Conservation (phyloP, 2,113 vertebrate genomes). For the Sprattus sprattus region DNA sequence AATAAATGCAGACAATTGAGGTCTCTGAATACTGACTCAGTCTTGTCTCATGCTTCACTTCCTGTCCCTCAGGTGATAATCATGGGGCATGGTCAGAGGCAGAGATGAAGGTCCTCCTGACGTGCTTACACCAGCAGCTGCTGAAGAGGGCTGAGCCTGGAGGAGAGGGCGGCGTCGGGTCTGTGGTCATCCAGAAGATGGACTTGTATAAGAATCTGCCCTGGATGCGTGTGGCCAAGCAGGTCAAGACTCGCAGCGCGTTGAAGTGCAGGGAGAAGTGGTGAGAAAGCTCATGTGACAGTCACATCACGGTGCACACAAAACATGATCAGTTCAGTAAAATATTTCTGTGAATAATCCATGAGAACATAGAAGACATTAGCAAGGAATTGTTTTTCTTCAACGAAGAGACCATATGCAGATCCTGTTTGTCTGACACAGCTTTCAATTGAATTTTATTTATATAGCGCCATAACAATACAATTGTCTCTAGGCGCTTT, state of each 20-base stretch:
- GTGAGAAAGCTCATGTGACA: conserved; percentile 23
- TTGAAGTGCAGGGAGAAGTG: conserved; percentile 50
- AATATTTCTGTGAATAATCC: no score
- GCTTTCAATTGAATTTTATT: no score
- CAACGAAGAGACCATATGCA: no score
- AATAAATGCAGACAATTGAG: background rate
- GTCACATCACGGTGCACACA: no score
- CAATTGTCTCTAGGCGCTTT: no score
- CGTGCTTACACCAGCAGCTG: conserved; percentile 50
- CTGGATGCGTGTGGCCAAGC: conserved; percentile 58
- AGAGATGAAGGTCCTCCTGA: conserved; percentile 37
- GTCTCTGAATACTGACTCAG: background rate
- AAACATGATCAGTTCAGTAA: no score
- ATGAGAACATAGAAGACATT: no score
- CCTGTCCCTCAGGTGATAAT: conserved; percentile 21
- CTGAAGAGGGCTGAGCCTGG: conserved; percentile 21
- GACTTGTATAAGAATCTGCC: conserved; percentile 61
- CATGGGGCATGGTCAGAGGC: conserved; percentile 21
- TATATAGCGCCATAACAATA: no score
- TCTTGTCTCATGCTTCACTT: background rate
- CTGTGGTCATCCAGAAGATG: conserved; percentile 35
- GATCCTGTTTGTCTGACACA: no score
- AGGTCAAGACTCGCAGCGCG: conserved; percentile 50
- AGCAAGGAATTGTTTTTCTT: no score
- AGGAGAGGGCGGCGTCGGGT: no score